Evolutionary conservation across 2,113 vertebrate species (phyloP).

Genomic region (Limnothrissa miodon): DNA sequence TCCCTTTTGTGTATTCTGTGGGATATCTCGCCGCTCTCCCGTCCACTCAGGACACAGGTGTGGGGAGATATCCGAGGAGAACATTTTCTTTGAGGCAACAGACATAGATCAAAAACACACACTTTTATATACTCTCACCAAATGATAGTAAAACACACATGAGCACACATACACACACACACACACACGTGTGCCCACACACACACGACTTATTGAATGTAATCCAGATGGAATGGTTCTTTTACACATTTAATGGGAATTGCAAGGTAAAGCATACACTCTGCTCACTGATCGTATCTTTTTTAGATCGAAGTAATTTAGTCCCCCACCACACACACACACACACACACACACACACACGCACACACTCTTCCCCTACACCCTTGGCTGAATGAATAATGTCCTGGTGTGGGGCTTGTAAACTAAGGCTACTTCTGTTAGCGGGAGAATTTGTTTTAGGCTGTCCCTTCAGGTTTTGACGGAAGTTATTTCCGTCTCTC

Average conservation of each 20-base stretch:
- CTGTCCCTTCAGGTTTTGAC: conserved; percentile 72
- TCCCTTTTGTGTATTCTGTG: conserved; percentile 76
- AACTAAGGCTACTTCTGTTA: conserved; percentile 84
- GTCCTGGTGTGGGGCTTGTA: conserved; percentile 86
- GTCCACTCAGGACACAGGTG: conserved; percentile 51
- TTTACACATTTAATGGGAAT: conserved; percentile 86
- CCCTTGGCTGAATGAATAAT: conserved; percentile 85
- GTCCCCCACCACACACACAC: conserved; percentile 73
- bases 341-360: too few relatives aligned
- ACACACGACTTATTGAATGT: conserved; percentile 23
- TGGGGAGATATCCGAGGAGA: conserved; percentile 57
- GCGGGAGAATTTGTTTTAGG: conserved; percentile 52
- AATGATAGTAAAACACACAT: conserved; percentile 28
- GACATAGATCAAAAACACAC: conserved; percentile 28
- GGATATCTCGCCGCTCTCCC: conserved; percentile 70
- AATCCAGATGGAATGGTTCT: conserved; percentile 83
- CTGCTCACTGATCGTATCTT: conserved; percentile 89
- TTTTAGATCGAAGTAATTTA: conserved; percentile 89
- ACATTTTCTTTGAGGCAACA: conserved; percentile 17
- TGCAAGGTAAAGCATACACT: conserved; percentile 86
- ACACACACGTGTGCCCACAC: conserved; percentile 26
- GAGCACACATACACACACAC: conserved; percentile 28
- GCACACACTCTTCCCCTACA: conserved; percentile 36
- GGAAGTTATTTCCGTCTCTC: conserved; percentile 79
- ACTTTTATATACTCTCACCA: conserved; percentile 3